A percentile compares a stretch with the other conserved stretches of the same genome.
These are phyloP conservation scores for Thaumetopoea pityocampa DNA, from an alignment of 1,140 invertebrate species.

Conservation along the genomic window DNA sequence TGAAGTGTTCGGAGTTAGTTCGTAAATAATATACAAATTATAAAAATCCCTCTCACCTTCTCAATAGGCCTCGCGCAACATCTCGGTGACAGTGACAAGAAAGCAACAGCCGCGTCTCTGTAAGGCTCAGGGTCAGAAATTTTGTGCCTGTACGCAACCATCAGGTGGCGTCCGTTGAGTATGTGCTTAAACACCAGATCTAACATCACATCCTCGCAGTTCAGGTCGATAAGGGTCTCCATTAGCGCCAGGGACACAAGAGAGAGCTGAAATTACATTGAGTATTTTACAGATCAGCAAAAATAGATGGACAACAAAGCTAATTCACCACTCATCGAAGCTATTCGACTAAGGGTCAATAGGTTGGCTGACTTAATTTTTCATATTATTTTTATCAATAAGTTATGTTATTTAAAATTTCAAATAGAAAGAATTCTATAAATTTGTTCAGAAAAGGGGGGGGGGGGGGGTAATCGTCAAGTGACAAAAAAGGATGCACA, in stretches of 20 bases:
- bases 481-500: no score
- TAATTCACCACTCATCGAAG: no score
- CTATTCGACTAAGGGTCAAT: no score
- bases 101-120: constrained; percentile 88
- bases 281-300: no score
- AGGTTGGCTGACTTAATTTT: constrained; percentile 5
- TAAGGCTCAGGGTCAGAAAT: constrained; percentile 88
- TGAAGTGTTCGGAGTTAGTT: no score
- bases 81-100: constrained; percentile 84
- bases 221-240: constrained; percentile 92
- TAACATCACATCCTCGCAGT: constrained; percentile 98
- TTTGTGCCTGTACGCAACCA: constrained; percentile 81
- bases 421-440: no score
- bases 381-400: no score
- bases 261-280: constrained; percentile 86
- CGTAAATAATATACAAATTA: not conserved
- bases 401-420: no score
- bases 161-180: constrained; percentile 92
- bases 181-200: constrained; percentile 93
- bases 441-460: no score
- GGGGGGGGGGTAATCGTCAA: no score
- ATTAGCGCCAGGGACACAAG: constrained; percentile 94
- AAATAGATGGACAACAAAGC: not conserved
- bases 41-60: constrained; percentile 17
- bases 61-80: constrained; percentile 48